Evolutionary conservation across 2,888 invertebrate genomes (phyloP).

Genomic region (Stenotaenia linearis): DNA sequence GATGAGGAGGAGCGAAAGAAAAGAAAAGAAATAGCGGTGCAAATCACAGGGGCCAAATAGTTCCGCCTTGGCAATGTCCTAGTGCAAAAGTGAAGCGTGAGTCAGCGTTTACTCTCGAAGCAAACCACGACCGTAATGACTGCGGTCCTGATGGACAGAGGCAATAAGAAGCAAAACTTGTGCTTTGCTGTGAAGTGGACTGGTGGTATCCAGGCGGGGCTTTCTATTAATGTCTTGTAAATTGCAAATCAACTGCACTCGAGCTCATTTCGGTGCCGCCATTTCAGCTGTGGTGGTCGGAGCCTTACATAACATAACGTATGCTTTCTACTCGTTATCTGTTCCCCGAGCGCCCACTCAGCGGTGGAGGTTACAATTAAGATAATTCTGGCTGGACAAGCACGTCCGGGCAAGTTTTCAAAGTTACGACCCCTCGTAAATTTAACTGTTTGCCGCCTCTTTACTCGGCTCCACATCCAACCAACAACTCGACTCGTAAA

Average conservation of each 20-base stretch:
- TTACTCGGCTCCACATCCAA: neutral
- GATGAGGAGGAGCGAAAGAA: neutral
- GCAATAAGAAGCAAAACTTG: neutral
- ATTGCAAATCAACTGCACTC: slow-evolving; percentile 23
- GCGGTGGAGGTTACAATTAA: slow-evolving; percentile 26
- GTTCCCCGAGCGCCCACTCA: slow-evolving; percentile 21
- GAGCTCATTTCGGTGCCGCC: neutral
- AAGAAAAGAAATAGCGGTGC: slow-evolving; percentile 2
- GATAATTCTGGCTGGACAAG: slow-evolving; percentile 21
- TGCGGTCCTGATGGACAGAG: neutral
- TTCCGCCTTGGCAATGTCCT: slow-evolving; percentile 21
- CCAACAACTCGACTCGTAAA: slow-evolving; percentile 23
- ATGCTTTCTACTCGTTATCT: slow-evolving; percentile 14
- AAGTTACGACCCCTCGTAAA: slow-evolving; percentile 26
- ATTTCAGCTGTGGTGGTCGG: slow-evolving; percentile 10
- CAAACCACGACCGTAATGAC: neutral
- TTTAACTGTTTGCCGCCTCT: slow-evolving; percentile 17
- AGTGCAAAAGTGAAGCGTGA: neutral
- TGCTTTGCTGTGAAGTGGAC: neutral
- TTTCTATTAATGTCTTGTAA: slow-evolving; percentile 24
- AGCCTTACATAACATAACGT: slow-evolving; percentile 5
- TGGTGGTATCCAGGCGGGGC: neutral
- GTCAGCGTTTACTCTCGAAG: neutral
- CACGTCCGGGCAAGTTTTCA: slow-evolving; percentile 26
- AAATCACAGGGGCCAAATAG: slow-evolving; percentile 24